A percentile compares a stretch with the other conserved stretches of the same genome.
Conservation (phyloP, 2,797 vertebrate genomes). For the Falco peregrinus region DNA sequence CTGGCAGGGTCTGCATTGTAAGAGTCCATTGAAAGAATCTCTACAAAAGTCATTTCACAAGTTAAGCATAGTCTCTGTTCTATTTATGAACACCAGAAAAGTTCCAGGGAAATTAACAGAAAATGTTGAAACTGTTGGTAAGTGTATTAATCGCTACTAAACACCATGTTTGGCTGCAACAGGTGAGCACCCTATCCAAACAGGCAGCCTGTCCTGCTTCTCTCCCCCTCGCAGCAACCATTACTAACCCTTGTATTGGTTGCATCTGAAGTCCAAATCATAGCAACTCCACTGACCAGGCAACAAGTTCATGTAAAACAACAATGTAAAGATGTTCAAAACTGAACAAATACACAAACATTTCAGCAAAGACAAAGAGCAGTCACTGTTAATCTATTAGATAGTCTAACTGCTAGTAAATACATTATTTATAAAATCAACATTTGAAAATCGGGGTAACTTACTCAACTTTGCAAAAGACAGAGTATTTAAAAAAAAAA, state of each 20-base stretch:
- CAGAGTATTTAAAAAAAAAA: neutral
- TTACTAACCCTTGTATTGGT: neutral
- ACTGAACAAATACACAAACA: neutral
- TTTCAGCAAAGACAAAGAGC: neutral
- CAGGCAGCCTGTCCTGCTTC: neutral
- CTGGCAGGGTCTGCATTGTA: neutral
- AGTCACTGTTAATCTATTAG: neutral
- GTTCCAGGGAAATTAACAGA: neutral
- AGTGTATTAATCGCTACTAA: neutral
- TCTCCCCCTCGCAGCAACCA: neutral
- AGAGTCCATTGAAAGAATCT: neutral
- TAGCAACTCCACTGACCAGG: neutral
- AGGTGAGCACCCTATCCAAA: neutral
- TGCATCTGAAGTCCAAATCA: neutral
- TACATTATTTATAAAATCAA: neutral
- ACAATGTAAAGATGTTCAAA: neutral
- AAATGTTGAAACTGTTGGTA: neutral
- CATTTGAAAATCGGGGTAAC: neutral
- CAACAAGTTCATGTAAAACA: neutral
- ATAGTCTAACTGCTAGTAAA: neutral
- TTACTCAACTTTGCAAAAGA: neutral
- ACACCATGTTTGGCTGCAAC: neutral
- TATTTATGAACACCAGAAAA: neutral
- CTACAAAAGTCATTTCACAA: neutral
- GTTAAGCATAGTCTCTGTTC: neutral